Percentiles rank a stretch among this genome's conserved stretches.
phyloP scores from a whole-genome alignment of 2,888 invertebrate genomes.

The Diaperis boleti region DNA sequence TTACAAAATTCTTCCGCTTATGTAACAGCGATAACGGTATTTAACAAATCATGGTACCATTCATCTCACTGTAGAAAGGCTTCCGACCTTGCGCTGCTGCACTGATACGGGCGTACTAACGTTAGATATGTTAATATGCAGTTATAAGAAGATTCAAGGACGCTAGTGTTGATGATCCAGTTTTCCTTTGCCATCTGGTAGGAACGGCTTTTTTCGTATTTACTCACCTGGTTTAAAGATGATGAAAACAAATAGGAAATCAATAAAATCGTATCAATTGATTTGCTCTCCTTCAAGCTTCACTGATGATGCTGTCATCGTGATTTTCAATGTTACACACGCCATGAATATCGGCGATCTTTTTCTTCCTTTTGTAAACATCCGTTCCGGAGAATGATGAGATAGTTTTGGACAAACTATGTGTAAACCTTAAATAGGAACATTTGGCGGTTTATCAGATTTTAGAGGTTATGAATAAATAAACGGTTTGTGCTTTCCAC shows the following conservation, averaged over 20 bases:
- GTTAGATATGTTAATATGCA: no score
- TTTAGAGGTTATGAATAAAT: no score
- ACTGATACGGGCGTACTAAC: no score
- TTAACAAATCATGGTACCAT: background rate
- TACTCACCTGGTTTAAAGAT: constrained; percentile 3
- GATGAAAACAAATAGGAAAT: constrained; percentile 9
- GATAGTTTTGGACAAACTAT: background rate
- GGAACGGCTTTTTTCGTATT: background rate
- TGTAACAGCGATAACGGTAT: background rate
- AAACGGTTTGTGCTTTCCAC: no score
- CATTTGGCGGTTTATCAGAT: background rate
- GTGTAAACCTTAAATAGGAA: constrained; percentile 8
- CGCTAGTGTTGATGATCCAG: constrained; percentile 14
- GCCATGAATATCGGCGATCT: background rate
- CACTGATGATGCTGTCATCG: constrained; percentile 5
- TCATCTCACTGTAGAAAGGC: constrained; percentile 4
- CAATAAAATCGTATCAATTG: constrained; percentile 3
- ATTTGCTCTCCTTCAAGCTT: constrained; percentile 11
- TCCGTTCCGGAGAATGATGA: constrained; percentile 7
- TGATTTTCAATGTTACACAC: constrained; percentile 7
- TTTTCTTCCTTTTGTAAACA: background rate
- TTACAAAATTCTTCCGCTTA: no score
- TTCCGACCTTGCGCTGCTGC: constrained; percentile 10
- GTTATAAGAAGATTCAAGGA: constrained; percentile 10
- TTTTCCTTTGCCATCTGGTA: constrained; percentile 7